Conservation (phyloP, 2,888 invertebrate genomes). For the Frankliniella fusca region DNA sequence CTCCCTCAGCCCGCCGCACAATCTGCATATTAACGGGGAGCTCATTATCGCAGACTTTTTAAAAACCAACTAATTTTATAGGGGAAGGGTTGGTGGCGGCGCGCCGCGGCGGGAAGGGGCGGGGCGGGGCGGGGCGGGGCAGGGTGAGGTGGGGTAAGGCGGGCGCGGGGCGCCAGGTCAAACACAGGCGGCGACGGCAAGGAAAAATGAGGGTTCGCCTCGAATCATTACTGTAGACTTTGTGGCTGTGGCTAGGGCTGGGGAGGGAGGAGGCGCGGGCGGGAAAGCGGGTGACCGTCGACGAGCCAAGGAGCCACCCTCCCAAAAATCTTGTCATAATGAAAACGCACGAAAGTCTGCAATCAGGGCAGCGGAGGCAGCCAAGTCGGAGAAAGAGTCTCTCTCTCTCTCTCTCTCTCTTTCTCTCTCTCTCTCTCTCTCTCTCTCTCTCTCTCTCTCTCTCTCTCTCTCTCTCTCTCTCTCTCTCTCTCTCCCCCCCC, state of each 20-base stretch:
- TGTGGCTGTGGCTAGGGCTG: too few relatives aligned
- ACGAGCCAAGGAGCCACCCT: too few relatives aligned
- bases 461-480: conserved; percentile 1
- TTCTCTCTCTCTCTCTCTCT: not conserved
- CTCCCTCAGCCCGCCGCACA: not conserved
- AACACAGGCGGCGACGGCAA: not conserved
- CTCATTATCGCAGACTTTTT: not conserved
- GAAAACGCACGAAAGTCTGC: too few relatives aligned
- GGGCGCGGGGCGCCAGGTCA: too few relatives aligned
- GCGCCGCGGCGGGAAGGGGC: not conserved
- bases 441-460: conserved; percentile 1
- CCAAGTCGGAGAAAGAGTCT: too few relatives aligned
- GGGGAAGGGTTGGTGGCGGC: not conserved
- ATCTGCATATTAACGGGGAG: conserved; percentile 17
- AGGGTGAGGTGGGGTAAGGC: not conserved
- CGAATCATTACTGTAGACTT: too few relatives aligned
- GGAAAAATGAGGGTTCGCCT: not conserved
- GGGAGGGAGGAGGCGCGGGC: too few relatives aligned
- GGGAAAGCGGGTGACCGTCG: too few relatives aligned
- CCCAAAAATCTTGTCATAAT: too few relatives aligned
- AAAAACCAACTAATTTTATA: conserved; percentile 19
- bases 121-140: not conserved
- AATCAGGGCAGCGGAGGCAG: too few relatives aligned
- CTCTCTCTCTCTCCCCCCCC: not conserved
- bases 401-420: not conserved